Evolutionary conservation across 2,888 invertebrate genomes (phyloP).

Genomic region (Leptura quadrifasciata): DNA sequence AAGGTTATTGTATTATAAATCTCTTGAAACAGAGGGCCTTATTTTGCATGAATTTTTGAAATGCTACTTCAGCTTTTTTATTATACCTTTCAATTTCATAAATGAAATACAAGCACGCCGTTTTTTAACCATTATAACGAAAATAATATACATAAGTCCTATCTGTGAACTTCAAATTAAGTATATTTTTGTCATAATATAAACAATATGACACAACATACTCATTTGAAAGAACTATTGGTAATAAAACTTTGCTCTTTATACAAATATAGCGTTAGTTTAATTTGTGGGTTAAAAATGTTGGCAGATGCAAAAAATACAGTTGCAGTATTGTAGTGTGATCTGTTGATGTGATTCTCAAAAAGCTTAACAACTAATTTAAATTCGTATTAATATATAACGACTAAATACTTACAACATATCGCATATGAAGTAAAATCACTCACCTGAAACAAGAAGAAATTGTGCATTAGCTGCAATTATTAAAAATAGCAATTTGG

Average conservation of each 20-base stretch:
- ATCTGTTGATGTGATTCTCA: too few relatives aligned
- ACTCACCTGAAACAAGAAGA: background rate
- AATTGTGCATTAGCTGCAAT: background rate
- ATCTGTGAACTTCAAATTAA: background rate
- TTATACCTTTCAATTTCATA: slow-evolving; percentile 1
- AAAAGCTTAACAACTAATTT: too few relatives aligned
- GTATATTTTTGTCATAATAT: background rate
- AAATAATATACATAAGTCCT: background rate
- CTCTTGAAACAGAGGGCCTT: background rate
- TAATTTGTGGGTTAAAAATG: too few relatives aligned
- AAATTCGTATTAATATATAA: background rate
- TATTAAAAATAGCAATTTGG: too few relatives aligned
- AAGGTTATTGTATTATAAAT: background rate
- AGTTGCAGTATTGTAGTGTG: too few relatives aligned
- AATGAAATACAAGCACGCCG: background rate
- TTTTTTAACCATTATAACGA: background rate
- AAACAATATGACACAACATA: background rate
- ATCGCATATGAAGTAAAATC: background rate
- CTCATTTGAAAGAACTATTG: background rate
- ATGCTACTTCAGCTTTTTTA: background rate
- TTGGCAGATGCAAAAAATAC: too few relatives aligned
- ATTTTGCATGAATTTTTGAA: background rate
- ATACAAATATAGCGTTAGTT: too few relatives aligned
- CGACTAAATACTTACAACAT: background rate
- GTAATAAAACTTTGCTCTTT: too few relatives aligned